Evolutionary conservation across 2,797 vertebrate genomes (phyloP).

Genomic region (Myripristis jacobus): DNA sequence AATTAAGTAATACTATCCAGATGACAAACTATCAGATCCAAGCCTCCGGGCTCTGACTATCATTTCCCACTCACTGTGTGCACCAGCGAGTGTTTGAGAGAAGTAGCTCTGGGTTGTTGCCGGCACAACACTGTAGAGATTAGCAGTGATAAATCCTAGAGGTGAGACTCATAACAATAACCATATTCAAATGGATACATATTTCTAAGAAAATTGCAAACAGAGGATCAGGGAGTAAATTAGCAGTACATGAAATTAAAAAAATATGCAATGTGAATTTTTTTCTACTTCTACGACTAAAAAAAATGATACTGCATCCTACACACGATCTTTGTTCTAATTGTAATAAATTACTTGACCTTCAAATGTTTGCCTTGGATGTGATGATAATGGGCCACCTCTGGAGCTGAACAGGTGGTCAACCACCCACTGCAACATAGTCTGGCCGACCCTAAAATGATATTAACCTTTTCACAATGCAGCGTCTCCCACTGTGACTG

Average conservation of each 20-base stretch:
- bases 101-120: constrained; percentile 56
- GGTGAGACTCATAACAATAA: constrained; percentile 33
- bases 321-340: constrained; percentile 22
- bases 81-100: constrained; percentile 66
- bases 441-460: constrained; percentile 74
- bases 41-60: constrained; percentile 77
- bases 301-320: constrained; percentile 7
- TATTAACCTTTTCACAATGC: constrained; percentile 77
- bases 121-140: constrained; percentile 54
- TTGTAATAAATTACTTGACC: constrained; percentile 52
- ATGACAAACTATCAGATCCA: constrained; percentile 84
- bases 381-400: constrained; percentile 64
- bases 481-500: constrained; percentile 66
- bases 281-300: neutral
- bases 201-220: constrained; percentile 24
- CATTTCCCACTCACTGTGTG: constrained; percentile 76
- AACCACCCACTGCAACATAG: constrained; percentile 68
- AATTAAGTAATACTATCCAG: constrained; percentile 84
- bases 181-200: constrained; percentile 30
- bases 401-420: constrained; percentile 78
- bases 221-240: neutral
- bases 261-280: neutral
- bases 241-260: neutral
- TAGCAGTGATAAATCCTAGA: constrained; percentile 62
- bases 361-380: constrained; percentile 65